Percentiles rank a stretch among this genome's conserved stretches.
phyloP scores from a whole-genome alignment of 2,797 vertebrate genomes.

The Liasis olivaceus region DNA sequence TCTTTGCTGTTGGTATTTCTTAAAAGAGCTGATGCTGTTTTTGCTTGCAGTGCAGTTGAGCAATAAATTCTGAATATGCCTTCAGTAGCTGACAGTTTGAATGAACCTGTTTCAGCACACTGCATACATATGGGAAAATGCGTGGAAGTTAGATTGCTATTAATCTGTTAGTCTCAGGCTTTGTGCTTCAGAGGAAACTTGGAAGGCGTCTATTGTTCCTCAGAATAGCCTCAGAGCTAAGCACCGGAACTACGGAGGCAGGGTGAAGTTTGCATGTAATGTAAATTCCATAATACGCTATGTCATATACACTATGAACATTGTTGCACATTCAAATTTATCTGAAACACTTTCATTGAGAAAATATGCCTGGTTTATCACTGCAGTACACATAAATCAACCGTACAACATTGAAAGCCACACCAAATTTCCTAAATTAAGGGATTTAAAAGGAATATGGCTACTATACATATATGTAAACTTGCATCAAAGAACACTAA shows the following conservation, averaged over 20 bases:
- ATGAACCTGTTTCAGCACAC: neutral
- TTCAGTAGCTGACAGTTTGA: conserved; percentile 39
- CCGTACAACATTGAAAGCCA: conserved; percentile 24
- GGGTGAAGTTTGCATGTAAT: neutral
- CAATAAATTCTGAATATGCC: conserved; percentile 28
- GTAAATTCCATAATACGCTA: neutral
- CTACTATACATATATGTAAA: neutral
- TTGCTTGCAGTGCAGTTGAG: neutral
- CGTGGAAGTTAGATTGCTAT: conserved; percentile 40
- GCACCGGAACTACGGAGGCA: conserved; percentile 31
- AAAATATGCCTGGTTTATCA: neutral
- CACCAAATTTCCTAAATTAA: neutral
- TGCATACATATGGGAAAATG: conserved; percentile 19
- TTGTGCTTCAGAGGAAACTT: conserved; percentile 30
- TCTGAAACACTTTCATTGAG: conserved; percentile 21
- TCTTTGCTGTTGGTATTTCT: conserved; percentile 3
- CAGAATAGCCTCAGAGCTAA: conserved; percentile 21
- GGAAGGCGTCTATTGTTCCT: conserved; percentile 18
- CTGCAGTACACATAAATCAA: neutral
- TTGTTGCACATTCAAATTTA: conserved; percentile 11
- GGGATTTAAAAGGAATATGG: neutral
- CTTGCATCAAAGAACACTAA: neutral
- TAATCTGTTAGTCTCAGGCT: conserved; percentile 34
- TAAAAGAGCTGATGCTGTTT: neutral
- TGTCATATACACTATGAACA: neutral